phyloP scores from a whole-genome alignment of 1,140 invertebrate genomes.

The Melanaphis sacchari region DNA sequence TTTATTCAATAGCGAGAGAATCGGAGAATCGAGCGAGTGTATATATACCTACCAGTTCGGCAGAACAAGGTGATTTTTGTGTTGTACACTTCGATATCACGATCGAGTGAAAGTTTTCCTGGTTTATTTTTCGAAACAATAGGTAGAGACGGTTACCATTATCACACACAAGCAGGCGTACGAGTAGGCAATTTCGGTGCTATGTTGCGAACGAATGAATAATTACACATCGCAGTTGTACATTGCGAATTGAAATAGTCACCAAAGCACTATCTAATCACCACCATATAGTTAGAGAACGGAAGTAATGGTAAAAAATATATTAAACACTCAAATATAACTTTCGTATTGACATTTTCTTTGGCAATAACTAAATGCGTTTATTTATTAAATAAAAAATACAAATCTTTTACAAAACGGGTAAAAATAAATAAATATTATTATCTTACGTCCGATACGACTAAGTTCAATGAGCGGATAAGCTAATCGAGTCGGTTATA shows the following conservation, averaged over 20 bases:
- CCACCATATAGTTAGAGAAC: background rate
- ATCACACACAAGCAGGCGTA: background rate
- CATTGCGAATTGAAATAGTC: background rate
- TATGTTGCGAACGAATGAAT: background rate
- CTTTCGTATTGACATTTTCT: slow-evolving; percentile 30
- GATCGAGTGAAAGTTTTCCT: background rate
- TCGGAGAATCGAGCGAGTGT: background rate
- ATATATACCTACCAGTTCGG: background rate
- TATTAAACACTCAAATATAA: background rate
- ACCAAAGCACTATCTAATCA: background rate
- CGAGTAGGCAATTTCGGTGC: slow-evolving; percentile 41
- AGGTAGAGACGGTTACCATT: background rate
- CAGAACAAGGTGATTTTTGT: background rate
- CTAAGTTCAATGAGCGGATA: background rate
- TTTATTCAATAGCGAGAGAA: background rate
- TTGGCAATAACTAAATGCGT: slow-evolving; percentile 42
- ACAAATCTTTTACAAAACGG: slow-evolving; percentile 37
- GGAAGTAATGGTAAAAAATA: background rate
- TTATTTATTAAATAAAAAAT: slow-evolving; percentile 46
- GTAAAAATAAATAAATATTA: slow-evolving; percentile 43
- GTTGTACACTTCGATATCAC: background rate
- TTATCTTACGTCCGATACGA: slow-evolving; percentile 50
- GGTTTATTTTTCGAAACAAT: background rate
- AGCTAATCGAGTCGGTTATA: background rate
- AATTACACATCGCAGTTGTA: background rate